phyloP scores from a whole-genome alignment of 1,140 invertebrate species.

The Drosophila funebris region DNA sequence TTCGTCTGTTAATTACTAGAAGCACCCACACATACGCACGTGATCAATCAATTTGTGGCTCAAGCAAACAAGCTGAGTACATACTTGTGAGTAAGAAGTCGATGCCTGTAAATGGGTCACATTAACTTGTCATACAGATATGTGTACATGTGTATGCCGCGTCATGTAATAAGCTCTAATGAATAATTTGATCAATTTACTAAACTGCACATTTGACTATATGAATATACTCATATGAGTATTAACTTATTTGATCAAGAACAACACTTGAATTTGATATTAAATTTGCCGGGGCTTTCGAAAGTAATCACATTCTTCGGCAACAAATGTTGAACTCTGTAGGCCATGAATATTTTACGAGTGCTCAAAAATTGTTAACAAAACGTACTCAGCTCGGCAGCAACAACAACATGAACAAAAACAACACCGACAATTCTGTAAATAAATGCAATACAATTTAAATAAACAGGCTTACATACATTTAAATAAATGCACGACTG shows the following conservation, averaged over 20 bases:
- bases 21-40: slow-evolving; percentile 14
- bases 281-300: slow-evolving; percentile 16
- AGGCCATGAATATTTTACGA: slow-evolving; percentile 73
- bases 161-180: slow-evolving; percentile 38
- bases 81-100: neutral
- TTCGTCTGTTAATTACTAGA: slow-evolving; percentile 61
- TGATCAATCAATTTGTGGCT: slow-evolving; percentile 65
- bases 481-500: slow-evolving; percentile 67
- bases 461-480: slow-evolving; percentile 78
- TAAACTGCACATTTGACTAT: slow-evolving; percentile 13
- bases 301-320: neutral
- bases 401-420: slow-evolving; percentile 1
- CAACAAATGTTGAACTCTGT: slow-evolving; percentile 11
- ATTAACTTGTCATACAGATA: slow-evolving; percentile 13
- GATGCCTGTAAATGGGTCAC: slow-evolving; percentile 40
- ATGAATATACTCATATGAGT: neutral
- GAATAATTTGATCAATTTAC: slow-evolving; percentile 71
- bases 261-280: neutral
- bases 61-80: neutral
- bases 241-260: neutral
- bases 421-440: slow-evolving; percentile 42
- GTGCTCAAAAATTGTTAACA: slow-evolving; percentile 64
- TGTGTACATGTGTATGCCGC: slow-evolving; percentile 6
- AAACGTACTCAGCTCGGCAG: slow-evolving; percentile 11
- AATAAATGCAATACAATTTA: slow-evolving; percentile 76